These are phyloP conservation scores for Saccostrea glomerata DNA, from an alignment of 1,140 invertebrate genomes.

Conservation along the genomic window DNA sequence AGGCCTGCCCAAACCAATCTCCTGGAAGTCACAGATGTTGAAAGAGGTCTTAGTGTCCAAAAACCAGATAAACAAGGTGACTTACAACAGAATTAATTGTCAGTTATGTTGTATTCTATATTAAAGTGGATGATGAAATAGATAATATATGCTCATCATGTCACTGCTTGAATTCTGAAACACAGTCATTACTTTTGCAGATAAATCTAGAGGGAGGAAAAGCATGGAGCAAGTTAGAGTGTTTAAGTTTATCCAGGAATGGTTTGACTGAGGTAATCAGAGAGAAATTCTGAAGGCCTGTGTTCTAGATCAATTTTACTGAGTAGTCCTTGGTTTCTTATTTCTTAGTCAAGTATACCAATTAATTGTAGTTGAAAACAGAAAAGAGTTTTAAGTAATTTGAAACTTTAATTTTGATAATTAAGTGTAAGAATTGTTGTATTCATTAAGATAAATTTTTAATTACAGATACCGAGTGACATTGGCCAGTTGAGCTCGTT, in stretches of 20 bases:
- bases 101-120: neutral
- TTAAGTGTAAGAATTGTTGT: neutral
- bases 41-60: conserved; percentile 68
- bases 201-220: conserved; percentile 68
- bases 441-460: neutral
- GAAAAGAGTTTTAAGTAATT: too few relatives aligned
- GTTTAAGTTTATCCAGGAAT: conserved; percentile 68
- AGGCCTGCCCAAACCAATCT: conserved; percentile 63
- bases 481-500: conserved; percentile 71
- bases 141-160: neutral
- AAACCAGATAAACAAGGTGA: conserved; percentile 72
- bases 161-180: too few relatives aligned
- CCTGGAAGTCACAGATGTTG: conserved; percentile 70
- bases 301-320: neutral
- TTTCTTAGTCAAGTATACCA: too few relatives aligned
- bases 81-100: neutral
- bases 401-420: neutral
- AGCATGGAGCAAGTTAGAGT: conserved; percentile 71
- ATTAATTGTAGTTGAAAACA: too few relatives aligned
- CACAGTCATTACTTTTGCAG: conserved; percentile 49
- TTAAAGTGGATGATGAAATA: neutral
- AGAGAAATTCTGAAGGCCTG: neutral
- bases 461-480: conserved; percentile 69
- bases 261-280: conserved; percentile 66
- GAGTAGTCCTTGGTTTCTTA: too few relatives aligned